Evolutionary conservation across 2,888 invertebrate genomes (phyloP).

Genomic region (Andrena trimmerana): DNA sequence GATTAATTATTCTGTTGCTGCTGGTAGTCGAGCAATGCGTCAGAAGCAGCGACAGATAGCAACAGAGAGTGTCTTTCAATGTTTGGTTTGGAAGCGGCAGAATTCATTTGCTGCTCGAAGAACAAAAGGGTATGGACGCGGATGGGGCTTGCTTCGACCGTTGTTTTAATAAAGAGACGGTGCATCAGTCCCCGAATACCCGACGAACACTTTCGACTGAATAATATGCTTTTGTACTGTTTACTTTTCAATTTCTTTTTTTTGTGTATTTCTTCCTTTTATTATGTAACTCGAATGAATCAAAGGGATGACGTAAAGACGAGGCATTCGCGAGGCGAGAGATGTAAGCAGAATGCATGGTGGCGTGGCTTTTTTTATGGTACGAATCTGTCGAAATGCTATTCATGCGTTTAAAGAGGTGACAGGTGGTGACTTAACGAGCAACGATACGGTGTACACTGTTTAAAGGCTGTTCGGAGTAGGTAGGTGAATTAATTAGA

Average conservation of each 20-base stretch:
- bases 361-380: not conserved
- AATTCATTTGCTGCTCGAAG: not conserved
- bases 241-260: not conserved
- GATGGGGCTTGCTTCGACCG: not conserved
- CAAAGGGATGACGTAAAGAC: slow-evolving; percentile 11
- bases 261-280: not conserved
- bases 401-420: not conserved
- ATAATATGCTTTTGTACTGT: not conserved
- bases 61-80: not conserved
- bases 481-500: not conserved
- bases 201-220: not conserved
- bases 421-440: not conserved
- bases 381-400: not conserved
- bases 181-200: slow-evolving; percentile 5
- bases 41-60: not conserved
- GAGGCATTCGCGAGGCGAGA: not conserved
- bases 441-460: not conserved
- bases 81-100: not conserved
- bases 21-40: not conserved
- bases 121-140: not conserved
- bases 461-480: not conserved
- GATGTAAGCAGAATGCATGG: not conserved
- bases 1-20: not conserved
- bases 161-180: slow-evolving; percentile 1
- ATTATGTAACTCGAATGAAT: slow-evolving; percentile 24